Evolutionary conservation across 2,888 invertebrate genomes (phyloP).

Genomic region (Desoria tigrina): DNA sequence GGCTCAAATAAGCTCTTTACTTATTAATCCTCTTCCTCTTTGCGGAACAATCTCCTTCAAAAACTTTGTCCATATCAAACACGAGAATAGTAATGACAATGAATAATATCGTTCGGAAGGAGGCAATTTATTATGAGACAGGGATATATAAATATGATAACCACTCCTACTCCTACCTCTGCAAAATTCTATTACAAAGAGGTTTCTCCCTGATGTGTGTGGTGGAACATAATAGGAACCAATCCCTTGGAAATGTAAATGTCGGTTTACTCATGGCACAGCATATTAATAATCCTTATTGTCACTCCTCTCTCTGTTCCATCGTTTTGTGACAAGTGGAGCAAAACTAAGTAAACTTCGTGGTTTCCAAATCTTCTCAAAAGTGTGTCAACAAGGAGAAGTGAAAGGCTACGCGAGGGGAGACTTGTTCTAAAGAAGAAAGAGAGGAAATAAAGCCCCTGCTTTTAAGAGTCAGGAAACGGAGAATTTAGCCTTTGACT

Average conservation of each 20-base stretch:
- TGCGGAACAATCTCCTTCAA: too few relatives aligned
- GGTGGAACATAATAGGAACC: too few relatives aligned
- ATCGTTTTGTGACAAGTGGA: constrained; percentile 13
- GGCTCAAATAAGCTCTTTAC: too few relatives aligned
- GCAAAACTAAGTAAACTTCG: constrained; percentile 23
- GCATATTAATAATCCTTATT: constrained; percentile 22
- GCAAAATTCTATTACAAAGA: too few relatives aligned
- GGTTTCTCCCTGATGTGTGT: too few relatives aligned
- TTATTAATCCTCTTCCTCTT: too few relatives aligned
- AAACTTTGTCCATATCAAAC: too few relatives aligned
- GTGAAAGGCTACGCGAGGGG: neutral
- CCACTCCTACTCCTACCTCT: too few relatives aligned
- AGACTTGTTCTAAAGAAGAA: neutral
- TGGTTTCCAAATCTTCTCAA: constrained; percentile 11
- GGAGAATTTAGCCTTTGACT: constrained; percentile 22
- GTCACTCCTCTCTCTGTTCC: neutral
- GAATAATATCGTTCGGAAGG: too few relatives aligned
- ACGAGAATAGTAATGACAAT: too few relatives aligned
- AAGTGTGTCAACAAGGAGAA: constrained; percentile 15
- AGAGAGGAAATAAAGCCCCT: constrained; percentile 10
- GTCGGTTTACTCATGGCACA: neutral
- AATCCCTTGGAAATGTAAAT: constrained; percentile 8
- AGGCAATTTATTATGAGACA: too few relatives aligned
- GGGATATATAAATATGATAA: too few relatives aligned
- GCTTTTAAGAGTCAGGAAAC: constrained; percentile 16